phyloP scores from a whole-genome alignment of 2,113 vertebrate species.

The Eulacestoma nigropectus region DNA sequence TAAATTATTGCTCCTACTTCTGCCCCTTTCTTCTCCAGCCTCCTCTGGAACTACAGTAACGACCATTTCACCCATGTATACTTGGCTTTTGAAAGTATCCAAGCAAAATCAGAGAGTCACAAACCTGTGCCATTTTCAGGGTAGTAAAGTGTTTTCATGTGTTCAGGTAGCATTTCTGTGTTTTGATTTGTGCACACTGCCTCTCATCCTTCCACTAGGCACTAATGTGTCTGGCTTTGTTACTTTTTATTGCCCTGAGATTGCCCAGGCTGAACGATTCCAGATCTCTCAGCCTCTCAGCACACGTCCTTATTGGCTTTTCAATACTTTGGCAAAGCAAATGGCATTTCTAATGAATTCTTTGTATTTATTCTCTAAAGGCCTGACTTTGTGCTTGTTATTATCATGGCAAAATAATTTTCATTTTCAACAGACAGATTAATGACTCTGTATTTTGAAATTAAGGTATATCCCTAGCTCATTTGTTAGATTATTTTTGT shows the following conservation, averaged over 20 bases:
- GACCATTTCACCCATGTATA: background rate
- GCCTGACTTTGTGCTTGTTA: background rate
- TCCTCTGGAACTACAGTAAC: background rate
- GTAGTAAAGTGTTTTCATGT: background rate
- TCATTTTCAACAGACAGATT: background rate
- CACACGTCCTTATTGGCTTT: rapidly evolving
- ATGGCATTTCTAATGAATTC: background rate
- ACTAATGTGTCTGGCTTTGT: background rate
- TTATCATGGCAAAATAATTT: background rate
- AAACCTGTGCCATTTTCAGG: background rate
- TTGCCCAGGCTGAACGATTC: background rate
- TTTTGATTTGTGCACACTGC: background rate
- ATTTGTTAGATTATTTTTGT: background rate
- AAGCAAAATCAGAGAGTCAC: background rate
- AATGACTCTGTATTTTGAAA: background rate
- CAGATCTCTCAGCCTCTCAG: background rate
- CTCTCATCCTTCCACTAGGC: background rate
- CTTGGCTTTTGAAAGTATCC: background rate
- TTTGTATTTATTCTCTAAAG: background rate
- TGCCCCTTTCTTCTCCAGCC: background rate
- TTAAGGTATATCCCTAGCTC: background rate
- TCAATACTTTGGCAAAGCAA: background rate
- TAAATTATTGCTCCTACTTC: background rate
- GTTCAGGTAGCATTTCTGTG: background rate
- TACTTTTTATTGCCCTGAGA: background rate